phyloP scores from a whole-genome alignment of 2,113 vertebrate genomes.

The Butorides virescens region DNA sequence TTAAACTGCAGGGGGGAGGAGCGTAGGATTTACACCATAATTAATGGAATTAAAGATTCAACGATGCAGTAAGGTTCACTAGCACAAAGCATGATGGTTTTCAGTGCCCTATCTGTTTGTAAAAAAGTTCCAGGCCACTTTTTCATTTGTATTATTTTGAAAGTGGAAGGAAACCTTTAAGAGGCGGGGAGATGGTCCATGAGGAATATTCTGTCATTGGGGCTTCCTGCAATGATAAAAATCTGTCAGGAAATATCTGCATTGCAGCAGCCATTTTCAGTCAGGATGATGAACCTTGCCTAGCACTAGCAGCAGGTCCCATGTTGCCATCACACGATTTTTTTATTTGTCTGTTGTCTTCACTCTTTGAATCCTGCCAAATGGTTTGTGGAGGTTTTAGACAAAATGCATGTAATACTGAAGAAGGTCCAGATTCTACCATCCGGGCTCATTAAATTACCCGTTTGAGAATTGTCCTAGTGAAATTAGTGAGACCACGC shows the following conservation, averaged over 20 bases:
- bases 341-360: background rate
- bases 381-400: background rate
- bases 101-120: background rate
- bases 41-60: background rate
- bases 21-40: background rate
- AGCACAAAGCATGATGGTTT: background rate
- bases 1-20: background rate
- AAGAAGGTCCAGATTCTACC: background rate
- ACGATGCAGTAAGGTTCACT: background rate
- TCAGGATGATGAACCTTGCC: background rate
- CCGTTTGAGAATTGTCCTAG: background rate
- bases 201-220: background rate
- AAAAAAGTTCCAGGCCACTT: background rate
- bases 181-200: background rate
- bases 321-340: background rate
- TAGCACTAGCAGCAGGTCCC: background rate
- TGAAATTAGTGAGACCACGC: background rate
- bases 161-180: background rate
- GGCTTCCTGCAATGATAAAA: background rate
- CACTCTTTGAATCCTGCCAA: background rate
- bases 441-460: background rate
- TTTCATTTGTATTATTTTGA: background rate
- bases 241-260: background rate
- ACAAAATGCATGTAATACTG: background rate
- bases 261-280: background rate